phyloP scores from a whole-genome alignment of 2,113 vertebrate species.

The Reinhardtius hippoglossoides region DNA sequence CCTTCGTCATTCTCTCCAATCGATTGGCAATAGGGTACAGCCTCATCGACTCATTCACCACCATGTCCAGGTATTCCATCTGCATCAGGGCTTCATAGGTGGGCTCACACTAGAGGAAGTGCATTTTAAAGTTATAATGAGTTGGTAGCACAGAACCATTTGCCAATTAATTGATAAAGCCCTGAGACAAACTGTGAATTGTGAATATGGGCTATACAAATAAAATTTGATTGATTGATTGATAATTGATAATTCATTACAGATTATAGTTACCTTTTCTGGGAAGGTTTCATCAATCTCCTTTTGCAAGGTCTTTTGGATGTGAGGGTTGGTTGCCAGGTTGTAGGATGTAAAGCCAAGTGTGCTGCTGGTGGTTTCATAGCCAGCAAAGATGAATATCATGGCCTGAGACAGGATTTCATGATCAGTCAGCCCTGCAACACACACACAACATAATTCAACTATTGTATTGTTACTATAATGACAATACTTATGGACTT shows the following conservation, averaged over 20 bases:
- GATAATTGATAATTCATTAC: too few relatives aligned
- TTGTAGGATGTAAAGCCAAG: slow-evolving; percentile 79
- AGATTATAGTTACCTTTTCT: slow-evolving; percentile 64
- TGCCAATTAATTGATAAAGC: neutral
- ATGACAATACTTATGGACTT: neutral
- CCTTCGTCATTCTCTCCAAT: slow-evolving; percentile 84
- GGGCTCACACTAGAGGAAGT: slow-evolving; percentile 67
- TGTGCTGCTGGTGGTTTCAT: slow-evolving; percentile 83
- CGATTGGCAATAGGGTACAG: slow-evolving; percentile 72
- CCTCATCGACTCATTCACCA: slow-evolving; percentile 82
- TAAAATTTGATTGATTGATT: slow-evolving; percentile 27
- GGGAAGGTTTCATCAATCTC: slow-evolving; percentile 83
- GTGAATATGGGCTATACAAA: neutral
- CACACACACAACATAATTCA: slow-evolving; percentile 24
- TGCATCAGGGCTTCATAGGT: slow-evolving; percentile 74
- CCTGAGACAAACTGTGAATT: neutral
- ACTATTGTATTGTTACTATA: neutral
- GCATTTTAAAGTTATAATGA: neutral
- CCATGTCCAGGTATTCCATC: slow-evolving; percentile 90
- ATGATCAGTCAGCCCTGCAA: slow-evolving; percentile 82
- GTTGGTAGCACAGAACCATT: neutral
- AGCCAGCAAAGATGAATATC: slow-evolving; percentile 85
- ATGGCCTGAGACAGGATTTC: slow-evolving; percentile 85
- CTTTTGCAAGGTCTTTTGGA: slow-evolving; percentile 81
- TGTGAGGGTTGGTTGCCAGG: slow-evolving; percentile 80